Evolutionary conservation across 1,140 invertebrate species (phyloP), one percentile per base, ranked within the genome.

Genomic region (Frieseomelitta varia): DNA sequence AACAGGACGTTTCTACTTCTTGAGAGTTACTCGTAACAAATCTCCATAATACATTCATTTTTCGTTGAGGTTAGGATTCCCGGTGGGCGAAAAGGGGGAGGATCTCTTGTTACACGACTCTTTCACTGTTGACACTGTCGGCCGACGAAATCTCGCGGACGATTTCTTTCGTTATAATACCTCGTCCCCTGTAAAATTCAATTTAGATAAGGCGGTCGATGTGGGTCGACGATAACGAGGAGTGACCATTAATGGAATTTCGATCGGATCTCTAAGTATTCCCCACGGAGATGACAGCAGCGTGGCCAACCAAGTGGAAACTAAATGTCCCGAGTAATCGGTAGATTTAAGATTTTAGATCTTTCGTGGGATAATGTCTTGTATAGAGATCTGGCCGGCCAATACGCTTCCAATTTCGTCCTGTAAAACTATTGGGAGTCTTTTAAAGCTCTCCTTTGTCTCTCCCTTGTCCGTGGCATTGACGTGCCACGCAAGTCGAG

Each of bases 281-380:
- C 74, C 81, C 74, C 17, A 55, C 65, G 53, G 73, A 82, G 30
- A 75, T 71, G 84, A 77, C 63, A 77, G 24, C 47, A 30, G 65
- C 19, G 24, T 27, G n/a, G 56, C 21, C 39, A 19, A 74, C 51
- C 74, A 72, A 53, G 19, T 78, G 69, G 75, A 83, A 83, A 78
- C 27, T 30, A 53, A 78, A 86, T 34, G 55, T 75, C 4, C 63
- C 39, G 14, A 19, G 63, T 72, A 61, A 55, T 56, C 71, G 51
- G 30, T 24, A n/a, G 72, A 85, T 69, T 85, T 81, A 68, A 84
- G 72, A 75, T 81, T 76, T 76, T 19, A 78, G 75, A 72, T 84
- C 71, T 79, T 67, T 79, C 39, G 55, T 4, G 67, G 56, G 39
- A 72, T 53, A 47, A 53, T 77, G 39, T 15, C 24, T 27, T 19